These are phyloP conservation scores for Pristionchus pacificus DNA, from an alignment of 1,140 invertebrate genomes.

Conservation along the genomic window DNA sequence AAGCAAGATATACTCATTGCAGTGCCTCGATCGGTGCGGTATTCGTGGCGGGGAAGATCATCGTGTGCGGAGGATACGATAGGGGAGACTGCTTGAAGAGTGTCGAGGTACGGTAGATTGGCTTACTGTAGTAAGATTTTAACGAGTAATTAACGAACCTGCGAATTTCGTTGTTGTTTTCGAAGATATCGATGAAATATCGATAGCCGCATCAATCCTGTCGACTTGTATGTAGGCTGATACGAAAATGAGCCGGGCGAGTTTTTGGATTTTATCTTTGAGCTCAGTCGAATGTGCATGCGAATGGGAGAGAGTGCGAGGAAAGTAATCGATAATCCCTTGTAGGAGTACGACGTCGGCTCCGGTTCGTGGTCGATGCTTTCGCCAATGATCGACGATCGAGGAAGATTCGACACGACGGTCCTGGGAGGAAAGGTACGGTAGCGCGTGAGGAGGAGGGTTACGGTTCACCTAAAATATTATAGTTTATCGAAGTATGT, in stretches of 20 bases:
- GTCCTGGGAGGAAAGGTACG: constrained; percentile 64
- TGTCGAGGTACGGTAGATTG: constrained; percentile 62
- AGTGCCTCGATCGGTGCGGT: constrained; percentile 73
- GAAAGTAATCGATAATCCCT: neutral
- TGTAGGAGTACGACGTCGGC: constrained; percentile 68
- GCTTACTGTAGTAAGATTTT: too few species aligned
- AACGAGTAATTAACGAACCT: too few species aligned
- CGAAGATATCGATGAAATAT: too few species aligned
- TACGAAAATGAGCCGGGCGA: too few species aligned
- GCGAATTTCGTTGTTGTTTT: too few species aligned
- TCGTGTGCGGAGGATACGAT: constrained; percentile 80
- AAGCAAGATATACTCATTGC: neutral
- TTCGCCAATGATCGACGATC: constrained; percentile 68
- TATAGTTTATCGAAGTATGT: neutral
- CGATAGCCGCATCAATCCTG: too few species aligned
- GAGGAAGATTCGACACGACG: constrained; percentile 73
- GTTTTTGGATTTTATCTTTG: too few species aligned
- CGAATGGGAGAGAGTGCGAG: too few species aligned
- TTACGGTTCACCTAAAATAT: too few species aligned
- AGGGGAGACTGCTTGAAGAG: constrained; percentile 74
- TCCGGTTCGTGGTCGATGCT: constrained; percentile 69
- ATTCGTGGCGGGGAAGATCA: constrained; percentile 67
- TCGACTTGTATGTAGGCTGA: too few species aligned
- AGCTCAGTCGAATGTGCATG: too few species aligned
- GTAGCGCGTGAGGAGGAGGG: neutral